Conservation (phyloP, 2,888 invertebrate genomes). For the Elmis aenea region DNA sequence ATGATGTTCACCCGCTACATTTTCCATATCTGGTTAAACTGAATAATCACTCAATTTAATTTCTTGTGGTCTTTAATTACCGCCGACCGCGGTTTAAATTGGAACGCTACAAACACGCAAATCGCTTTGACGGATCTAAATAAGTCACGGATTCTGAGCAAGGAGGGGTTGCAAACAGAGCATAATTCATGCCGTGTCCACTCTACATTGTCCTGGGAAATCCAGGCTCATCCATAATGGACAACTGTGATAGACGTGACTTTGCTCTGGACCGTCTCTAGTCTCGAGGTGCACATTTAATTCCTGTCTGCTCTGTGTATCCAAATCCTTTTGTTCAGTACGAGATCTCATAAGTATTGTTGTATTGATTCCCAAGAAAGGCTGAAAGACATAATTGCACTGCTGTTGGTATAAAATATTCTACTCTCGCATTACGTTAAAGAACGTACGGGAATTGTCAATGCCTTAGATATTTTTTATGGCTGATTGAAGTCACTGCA, state of each 20-base stretch:
- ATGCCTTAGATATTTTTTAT: too few species aligned
- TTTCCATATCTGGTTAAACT: conserved; percentile 8
- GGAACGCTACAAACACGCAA: conserved; percentile 14
- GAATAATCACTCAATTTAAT: conserved; percentile 20
- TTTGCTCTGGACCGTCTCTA: conserved; percentile 21
- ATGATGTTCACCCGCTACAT: conserved; percentile 3
- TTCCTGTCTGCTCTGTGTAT: conserved; percentile 9
- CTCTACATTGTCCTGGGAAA: conserved; percentile 33
- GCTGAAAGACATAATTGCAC: too few species aligned
- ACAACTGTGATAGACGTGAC: conserved; percentile 31
- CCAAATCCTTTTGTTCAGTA: background rate
- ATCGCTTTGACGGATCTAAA: conserved; percentile 19
- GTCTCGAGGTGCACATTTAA: conserved; percentile 20
- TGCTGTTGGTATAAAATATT: too few species aligned
- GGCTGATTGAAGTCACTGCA: too few species aligned
- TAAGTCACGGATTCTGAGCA: conserved; percentile 19
- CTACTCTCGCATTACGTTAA: too few species aligned
- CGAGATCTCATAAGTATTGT: conserved; percentile 6
- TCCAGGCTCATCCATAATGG: conserved; percentile 33
- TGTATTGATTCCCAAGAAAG: conserved; percentile 7
- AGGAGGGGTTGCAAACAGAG: conserved; percentile 12
- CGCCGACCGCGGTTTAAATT: conserved; percentile 9
- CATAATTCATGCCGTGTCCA: conserved; percentile 31
- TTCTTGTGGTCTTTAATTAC: conserved; percentile 16
- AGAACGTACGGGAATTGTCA: too few species aligned